Base-by-base conservation (phyloP, 2,113 vertebrate genomes). In the Sprattus sprattus region DNA sequence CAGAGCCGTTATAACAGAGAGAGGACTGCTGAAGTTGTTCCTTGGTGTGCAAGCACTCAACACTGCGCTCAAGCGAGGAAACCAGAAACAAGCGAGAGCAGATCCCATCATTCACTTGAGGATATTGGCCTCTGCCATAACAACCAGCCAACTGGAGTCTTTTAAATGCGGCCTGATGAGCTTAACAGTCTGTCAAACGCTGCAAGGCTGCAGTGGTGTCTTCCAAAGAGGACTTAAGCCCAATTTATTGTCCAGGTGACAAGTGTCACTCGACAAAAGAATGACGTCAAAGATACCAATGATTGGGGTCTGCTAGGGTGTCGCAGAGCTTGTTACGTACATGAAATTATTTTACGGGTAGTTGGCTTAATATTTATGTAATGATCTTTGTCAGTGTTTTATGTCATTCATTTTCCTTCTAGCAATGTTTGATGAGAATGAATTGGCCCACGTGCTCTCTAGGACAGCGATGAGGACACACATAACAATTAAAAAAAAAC, bases 141-240 rank as follows among this genome's bases (percentile, higher is more conserved):
- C 71, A 28, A 78, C 71, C 71, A 78, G 71, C 25, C 64, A 71
- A 71, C n/a, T 71, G 64, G n/a, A 28, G 64, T 25, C 71, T 78
- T 78, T 78, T 78, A 78, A 78, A 78, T 28, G 32, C 11, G 20
- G 28, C 28, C 71, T 78, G 71, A 78, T 78, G 71, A 78, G 71
- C 13, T 13, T 44, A 78, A 78, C 71, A 78, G 71, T 16, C 71
- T 44, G 32, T 32, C 32, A 44, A 32, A 16, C 11, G 28, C 67
- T 39, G 67, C 28, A 75, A 11, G 28, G 11, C 71, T 16, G 71
- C 0, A 13, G 71, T 8, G 8, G 11, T 3, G 25, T 39, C 71
- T 78, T 67, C n/a, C 64, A 39, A 32, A 78, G 25, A 78, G 4
- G 25, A 32, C 32, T 78, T 39, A 39, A 39, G 39, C 39, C 39